phyloP scores from a whole-genome alignment of 2,113 vertebrate species.

The Triplophysa siluroides region DNA sequence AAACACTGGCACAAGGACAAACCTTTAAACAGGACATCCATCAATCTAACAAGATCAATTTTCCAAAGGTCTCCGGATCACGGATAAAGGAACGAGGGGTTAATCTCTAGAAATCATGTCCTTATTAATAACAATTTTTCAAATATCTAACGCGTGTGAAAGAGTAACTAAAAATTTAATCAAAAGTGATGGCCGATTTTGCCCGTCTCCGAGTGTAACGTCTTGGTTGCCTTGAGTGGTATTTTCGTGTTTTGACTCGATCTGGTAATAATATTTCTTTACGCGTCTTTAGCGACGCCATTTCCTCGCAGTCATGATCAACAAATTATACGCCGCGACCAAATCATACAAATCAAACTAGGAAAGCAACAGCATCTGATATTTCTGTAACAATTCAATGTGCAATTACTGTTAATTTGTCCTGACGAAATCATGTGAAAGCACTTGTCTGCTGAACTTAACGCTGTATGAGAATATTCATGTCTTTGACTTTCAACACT shows the following conservation, averaged over 20 bases:
- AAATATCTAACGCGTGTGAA: conserved; percentile 72
- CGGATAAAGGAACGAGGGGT: conserved; percentile 75
- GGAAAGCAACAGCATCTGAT: conserved; percentile 41
- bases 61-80: conserved; percentile 74
- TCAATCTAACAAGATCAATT: conserved; percentile 81
- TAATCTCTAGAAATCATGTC: conserved; percentile 81
- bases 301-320: conserved; percentile 27
- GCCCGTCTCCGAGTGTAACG: conserved; percentile 34
- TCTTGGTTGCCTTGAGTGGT: conserved; percentile 41
- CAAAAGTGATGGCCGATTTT: conserved; percentile 76
- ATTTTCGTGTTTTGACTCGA: conserved; percentile 49
- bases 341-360: conserved; percentile 35
- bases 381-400: conserved; percentile 61
- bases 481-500: conserved; percentile 75
- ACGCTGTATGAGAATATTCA: conserved; percentile 75
- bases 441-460: conserved; percentile 66
- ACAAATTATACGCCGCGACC: conserved; percentile 22
- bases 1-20: conserved; percentile 74
- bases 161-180: conserved; percentile 78
- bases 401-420: conserved; percentile 79
- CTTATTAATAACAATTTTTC: conserved; percentile 85
- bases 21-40: conserved; percentile 70
- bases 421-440: conserved; percentile 69
- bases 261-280: conserved; percentile 49
- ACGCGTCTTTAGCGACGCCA: conserved; percentile 29